These are phyloP conservation scores for Parnassius orleans DNA, from an alignment of 2,888 invertebrate genomes.

Conservation along the genomic window DNA sequence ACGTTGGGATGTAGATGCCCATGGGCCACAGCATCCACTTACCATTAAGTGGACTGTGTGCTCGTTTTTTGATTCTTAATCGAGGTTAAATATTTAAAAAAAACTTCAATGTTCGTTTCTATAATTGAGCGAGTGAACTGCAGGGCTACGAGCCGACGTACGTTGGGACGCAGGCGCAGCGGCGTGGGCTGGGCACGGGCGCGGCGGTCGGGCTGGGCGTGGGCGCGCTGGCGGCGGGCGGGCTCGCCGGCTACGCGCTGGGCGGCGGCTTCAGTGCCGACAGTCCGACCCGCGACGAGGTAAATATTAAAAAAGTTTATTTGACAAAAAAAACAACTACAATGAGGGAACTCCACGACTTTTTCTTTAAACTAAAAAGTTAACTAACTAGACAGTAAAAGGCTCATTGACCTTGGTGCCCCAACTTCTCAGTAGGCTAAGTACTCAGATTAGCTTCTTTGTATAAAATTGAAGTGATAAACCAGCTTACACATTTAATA, in stretches of 20 bases:
- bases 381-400: background rate
- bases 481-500: no score
- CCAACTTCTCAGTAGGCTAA: background rate
- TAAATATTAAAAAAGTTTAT: conserved; percentile 9
- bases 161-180: conserved; percentile 38
- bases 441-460: background rate
- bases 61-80: no score
- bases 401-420: background rate
- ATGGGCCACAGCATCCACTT: no score
- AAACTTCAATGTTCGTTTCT: no score
- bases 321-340: background rate
- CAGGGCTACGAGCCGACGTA: conserved; percentile 45
- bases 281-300: conserved; percentile 52
- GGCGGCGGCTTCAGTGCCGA: conserved; percentile 70
- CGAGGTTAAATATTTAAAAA: no score
- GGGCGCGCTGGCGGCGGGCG: conserved; percentile 76
- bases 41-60: no score
- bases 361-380: no score
- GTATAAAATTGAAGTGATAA: no score
- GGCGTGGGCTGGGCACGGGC: conserved; percentile 63
- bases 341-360: background rate
- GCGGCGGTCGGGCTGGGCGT: conserved; percentile 76
- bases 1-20: no score
- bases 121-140: background rate
- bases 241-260: conserved; percentile 80